Evolutionary conservation across 1,140 invertebrate species (phyloP), one percentile per base, ranked within the genome.

Genomic region (Brachionus plicatilis): DNA sequence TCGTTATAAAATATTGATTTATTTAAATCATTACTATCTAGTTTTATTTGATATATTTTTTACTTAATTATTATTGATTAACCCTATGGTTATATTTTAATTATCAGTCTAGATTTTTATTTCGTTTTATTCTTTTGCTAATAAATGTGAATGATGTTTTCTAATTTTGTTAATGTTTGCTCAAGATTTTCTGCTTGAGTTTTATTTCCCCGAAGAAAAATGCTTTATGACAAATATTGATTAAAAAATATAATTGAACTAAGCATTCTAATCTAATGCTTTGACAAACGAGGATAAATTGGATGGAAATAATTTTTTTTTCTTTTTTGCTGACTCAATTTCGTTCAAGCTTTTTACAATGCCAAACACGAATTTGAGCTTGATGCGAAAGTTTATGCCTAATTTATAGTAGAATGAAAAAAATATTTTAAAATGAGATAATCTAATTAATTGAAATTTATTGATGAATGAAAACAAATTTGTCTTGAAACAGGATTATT

Each of bases 1-100:
- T 37, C 68, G 29, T 72, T 72, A 43, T 41, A 72, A 72, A 72
- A 72, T 72, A 72, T 72, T 72, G 53, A 60, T 60, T 60, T 60
- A 60, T 60, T 60, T 60, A 24, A 60, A 60, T 60, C 53, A 60
- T 60, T 60, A 60, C n/a, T 60, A 60, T 60, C 53, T 60, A 60
- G 53, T 17, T 8, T 60, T 60, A 60, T 60, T 60, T 60, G n/a
- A 20, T 60, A 24, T 60, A 60, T 60, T 60, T 60, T 60, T 60
- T 60, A 37, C 20, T 60, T 60, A 60, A 60, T 60, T 60, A 60
- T 60, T 60, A 60, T 60, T 60, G 53, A 60, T 60, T 60, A 60
- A 60, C 17, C 17, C 53, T 60, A 20, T 47, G 11, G 45, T 47
- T 47, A 47, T 47, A n/a, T 47, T 12, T 12, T 20, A 60, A 60